phyloP scores from a whole-genome alignment of 2,888 invertebrate species.

The Fabriciana adippe region DNA sequence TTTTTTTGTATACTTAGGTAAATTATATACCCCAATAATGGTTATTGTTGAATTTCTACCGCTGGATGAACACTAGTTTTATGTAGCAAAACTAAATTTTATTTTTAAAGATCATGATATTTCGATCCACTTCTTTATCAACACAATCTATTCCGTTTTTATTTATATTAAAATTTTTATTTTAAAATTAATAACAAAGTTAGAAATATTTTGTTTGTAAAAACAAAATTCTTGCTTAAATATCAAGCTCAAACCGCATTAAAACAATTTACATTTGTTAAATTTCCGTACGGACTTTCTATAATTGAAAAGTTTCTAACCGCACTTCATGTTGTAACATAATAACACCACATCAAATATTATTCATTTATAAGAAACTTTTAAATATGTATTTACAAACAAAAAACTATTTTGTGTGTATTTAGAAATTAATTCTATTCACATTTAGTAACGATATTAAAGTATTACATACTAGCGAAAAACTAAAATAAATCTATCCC shows the following conservation, averaged over 20 bases:
- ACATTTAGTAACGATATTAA: no score
- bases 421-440: not conserved
- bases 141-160: no score
- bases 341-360: slow-evolving; percentile 20
- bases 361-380: slow-evolving; percentile 17
- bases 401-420: not conserved
- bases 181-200: not conserved
- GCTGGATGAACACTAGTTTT: no score
- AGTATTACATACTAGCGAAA: no score
- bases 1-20: no score
- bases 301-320: slow-evolving; percentile 18
- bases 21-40: no score
- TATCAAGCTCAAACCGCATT: not conserved
- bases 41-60: no score
- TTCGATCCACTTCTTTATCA: no score
- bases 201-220: not conserved
- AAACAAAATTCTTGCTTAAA: not conserved
- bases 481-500: no score
- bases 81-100: no score
- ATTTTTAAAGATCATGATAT: no score
- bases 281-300: slow-evolving; percentile 1
- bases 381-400: slow-evolving; percentile 1
- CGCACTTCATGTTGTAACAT: slow-evolving; percentile 11
- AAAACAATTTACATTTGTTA: not conserved
- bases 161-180: no score